Percentiles rank a stretch among this genome's conserved stretches.
phyloP scores from a whole-genome alignment of 1,140 invertebrate species.

The Drosophila setifemur region DNA sequence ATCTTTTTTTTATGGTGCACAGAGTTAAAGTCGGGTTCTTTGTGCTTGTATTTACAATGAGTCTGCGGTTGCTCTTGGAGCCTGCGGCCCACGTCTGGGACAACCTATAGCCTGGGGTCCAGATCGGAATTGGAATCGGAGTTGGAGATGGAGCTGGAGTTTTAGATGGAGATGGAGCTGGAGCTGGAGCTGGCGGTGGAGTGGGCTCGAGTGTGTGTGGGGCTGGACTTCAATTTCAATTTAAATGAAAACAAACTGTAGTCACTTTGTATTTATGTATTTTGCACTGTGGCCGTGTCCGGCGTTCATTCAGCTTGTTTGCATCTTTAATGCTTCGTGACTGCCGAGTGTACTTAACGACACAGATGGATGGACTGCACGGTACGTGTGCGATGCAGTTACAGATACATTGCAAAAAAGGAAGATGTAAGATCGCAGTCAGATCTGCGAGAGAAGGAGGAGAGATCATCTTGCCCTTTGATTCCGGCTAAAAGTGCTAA shows the following conservation, averaged over 20 bases:
- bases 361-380: conserved; percentile 68
- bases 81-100: conserved; percentile 21
- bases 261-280: conserved; percentile 79
- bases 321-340: conserved; percentile 79
- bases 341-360: conserved; percentile 75
- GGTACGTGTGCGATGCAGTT: conserved; percentile 58
- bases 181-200: conserved; percentile 8
- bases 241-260: conserved; percentile 80
- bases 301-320: conserved; percentile 77
- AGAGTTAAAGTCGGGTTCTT: neutral
- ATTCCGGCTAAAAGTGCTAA: conserved; percentile 43
- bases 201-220: conserved; percentile 17
- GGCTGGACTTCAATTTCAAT: conserved; percentile 73
- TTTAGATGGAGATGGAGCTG: conserved; percentile 1
- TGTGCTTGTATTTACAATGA: conserved; percentile 54
- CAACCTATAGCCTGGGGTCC: conserved; percentile 4
- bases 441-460: conserved; percentile 6
- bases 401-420: conserved; percentile 20
- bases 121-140: conserved; percentile 1
- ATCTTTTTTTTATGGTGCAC: neutral
- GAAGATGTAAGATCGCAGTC: conserved; percentile 7
- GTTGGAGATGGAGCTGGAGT: conserved; percentile 6
- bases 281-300: conserved; percentile 36
- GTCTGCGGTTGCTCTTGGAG: conserved; percentile 64
- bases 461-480: conserved; percentile 34